Evolutionary conservation across 2,888 invertebrate species (phyloP), one percentile per base, ranked within the genome.

Genomic region (Carcina quercana): DNA sequence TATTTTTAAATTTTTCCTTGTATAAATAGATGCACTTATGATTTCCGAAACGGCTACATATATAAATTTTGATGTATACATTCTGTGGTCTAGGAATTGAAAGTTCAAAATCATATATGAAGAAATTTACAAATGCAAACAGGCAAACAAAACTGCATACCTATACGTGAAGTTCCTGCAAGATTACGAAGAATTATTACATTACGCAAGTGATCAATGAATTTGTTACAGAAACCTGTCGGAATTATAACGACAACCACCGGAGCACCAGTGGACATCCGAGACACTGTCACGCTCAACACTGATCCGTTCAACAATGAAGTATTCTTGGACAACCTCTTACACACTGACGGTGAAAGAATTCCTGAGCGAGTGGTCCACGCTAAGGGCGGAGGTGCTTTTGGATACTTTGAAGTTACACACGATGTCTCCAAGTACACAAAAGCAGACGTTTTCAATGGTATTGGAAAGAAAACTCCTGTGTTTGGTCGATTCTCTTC

Each of bases 321-420:
- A 14, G 45, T 40, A 17, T 50, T 37, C 10, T 25, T 31, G 13
- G 37, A 37, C n/a, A 5, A 10, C 3, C 25, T 24, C 4, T 3
- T 28, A 0, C 90, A 94, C 59, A 92, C 94, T 51, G 88, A 89
- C 59, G 84, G 93, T 13, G 96, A 97, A 67, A 87, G 96, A 35
- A 95, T 96, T 51, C 96, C 97, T 0, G 96, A 97, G 62, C 86
- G 97, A 47, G 92, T 95, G 0, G 95, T 95, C 1, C 95, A 96
- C 63, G 96, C 97, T 1, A 97, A 97, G 75, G 97, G 96, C 37
- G 91, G 91, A 21, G 95, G 92, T 10, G 93, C 93, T 2, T 92
- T 91, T 59, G 93, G 91, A 1, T 91, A 91, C 53, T 93, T 95
- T 48, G 91, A 93, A 68, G 91, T 94, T 2, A 94, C 93, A 0